Base-by-base conservation (phyloP, 2,888 invertebrate species). In the Taenaris catops region DNA sequence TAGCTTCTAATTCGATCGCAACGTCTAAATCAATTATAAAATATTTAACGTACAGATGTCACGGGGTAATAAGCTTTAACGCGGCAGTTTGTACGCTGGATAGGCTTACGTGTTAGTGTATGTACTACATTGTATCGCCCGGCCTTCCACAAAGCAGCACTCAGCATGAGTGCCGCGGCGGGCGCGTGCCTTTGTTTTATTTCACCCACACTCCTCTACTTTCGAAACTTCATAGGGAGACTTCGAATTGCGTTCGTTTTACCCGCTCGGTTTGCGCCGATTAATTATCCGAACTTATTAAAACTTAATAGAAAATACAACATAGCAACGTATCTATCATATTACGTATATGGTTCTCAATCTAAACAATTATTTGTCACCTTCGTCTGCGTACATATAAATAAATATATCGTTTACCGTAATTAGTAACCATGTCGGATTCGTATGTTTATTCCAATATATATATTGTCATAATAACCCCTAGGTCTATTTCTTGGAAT, bases 141-240 rank as follows among this genome's bases (percentile, higher is more conserved):
- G 58, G 67, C 56, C 66, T 63, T 68, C 72, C 73, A 78, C 80
- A 83, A 84, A 80, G 80, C 83, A 70, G 78, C 81, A 83, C 84
- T 84, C 81, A 76, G 73, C 66, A 70, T 62, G 80, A 84, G 84
- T 83, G 79, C 68, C 70, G 68, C 62, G 64, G 62, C 71, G 75
- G 67, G 69, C 76, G 76, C 70, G 74, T 70, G 72, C 75, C 72
- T 80, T 84, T 84, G 84, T 84, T 84, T 78, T 80, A 80, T 80
- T 75, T 78, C 76, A 74, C 81, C 67, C 79, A 74, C 70, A 75
- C 79, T 74, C 65, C 76, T 75, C 60, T 67, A 62, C 74, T 73
- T 79, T 73, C 63, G 62, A 76, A 81, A 80, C 76, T 80, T 81
- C 76, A 70, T 70, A 74, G 72, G 61, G 68, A 63, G 68, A 68